Conservation (phyloP, 2,888 invertebrate genomes). For the Sarcophaga rosellei region DNA sequence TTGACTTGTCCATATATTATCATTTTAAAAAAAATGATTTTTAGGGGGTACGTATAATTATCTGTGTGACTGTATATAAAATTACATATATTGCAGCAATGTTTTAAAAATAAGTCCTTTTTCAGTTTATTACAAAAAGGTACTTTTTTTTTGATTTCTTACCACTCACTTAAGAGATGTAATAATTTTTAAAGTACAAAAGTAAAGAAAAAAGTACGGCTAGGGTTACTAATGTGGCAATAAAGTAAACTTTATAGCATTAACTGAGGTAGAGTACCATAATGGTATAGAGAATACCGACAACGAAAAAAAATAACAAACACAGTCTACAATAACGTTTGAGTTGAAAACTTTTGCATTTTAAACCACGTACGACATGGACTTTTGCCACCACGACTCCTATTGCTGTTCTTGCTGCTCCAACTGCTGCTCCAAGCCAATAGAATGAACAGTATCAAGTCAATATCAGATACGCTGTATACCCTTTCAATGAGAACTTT, state of each 20-base stretch:
- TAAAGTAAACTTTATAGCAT: not conserved
- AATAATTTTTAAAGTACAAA: too few relatives aligned
- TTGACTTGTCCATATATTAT: too few relatives aligned
- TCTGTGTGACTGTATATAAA: too few relatives aligned
- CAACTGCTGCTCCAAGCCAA: not conserved
- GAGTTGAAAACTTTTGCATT: constrained; percentile 16
- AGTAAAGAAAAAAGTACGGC: too few relatives aligned
- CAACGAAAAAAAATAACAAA: not conserved
- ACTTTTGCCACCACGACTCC: constrained; percentile 14
- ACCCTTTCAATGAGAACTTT: not conserved
- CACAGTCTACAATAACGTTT: not conserved
- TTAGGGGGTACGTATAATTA: too few relatives aligned
- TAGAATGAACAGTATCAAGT: not conserved
- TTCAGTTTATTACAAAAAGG: too few relatives aligned
- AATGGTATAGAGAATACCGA: not conserved
- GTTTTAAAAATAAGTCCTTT: too few relatives aligned
- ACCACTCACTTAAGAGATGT: too few relatives aligned
- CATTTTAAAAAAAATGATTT: too few relatives aligned
- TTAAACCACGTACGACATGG: constrained; percentile 10
- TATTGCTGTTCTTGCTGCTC: not conserved
- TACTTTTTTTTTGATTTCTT: too few relatives aligned
- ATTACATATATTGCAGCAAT: too few relatives aligned
- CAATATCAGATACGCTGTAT: not conserved
- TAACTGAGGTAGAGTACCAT: not conserved
- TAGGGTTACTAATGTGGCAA: too few relatives aligned